Conservation (phyloP, 2,797 vertebrate genomes). For the Clarias fuscus region DNA sequence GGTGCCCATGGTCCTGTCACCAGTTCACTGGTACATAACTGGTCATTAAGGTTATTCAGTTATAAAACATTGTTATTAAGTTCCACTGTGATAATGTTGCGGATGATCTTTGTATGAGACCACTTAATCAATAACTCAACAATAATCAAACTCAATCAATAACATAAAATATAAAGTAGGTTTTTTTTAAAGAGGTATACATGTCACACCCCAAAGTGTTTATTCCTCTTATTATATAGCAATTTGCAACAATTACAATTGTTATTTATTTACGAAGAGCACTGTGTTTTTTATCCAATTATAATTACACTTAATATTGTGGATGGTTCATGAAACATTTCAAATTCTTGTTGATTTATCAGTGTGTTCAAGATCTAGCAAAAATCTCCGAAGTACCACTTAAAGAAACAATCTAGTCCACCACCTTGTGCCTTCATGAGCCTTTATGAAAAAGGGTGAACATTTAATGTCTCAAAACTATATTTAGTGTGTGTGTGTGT, state of each 20-base stretch:
- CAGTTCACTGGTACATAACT: too few relatives aligned
- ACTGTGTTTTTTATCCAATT: neutral
- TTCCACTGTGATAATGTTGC: too few relatives aligned
- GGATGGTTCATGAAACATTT: neutral
- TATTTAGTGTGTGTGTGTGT: neutral
- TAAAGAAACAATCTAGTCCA: neutral
- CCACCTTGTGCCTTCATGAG: too few relatives aligned
- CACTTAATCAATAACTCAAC: too few relatives aligned
- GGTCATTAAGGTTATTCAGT: too few relatives aligned
- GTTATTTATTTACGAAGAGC: neutral
- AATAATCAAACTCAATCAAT: too few relatives aligned
- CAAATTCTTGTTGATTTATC: neutral
- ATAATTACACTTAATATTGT: neutral
- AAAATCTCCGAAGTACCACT: neutral
- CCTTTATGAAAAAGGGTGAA: neutral
- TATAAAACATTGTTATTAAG: too few relatives aligned
- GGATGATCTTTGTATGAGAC: too few relatives aligned
- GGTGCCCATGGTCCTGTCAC: too few relatives aligned
- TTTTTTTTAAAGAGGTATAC: too few relatives aligned
- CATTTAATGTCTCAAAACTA: neutral
- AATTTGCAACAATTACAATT: neutral
- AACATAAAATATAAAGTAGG: too few relatives aligned
- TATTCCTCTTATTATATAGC: neutral
- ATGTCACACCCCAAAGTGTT: neutral
- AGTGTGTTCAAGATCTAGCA: neutral